Evolutionary conservation across 2,113 vertebrate genomes (phyloP), one percentile per base, ranked within the genome.

Genomic region (Anhinga anhinga): DNA sequence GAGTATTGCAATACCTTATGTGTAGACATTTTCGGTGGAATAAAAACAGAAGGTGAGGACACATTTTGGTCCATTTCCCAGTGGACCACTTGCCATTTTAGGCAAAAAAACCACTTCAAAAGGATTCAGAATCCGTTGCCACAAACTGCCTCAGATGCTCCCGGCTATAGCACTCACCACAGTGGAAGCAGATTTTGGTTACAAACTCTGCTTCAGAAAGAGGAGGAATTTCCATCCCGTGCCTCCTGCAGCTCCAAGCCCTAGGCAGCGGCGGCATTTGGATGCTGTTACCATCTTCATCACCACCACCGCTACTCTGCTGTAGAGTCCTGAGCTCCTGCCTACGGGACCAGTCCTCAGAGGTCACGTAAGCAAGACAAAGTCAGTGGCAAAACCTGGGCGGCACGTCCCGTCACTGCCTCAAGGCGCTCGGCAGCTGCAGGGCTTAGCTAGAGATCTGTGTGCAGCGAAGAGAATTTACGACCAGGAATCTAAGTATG

Each of bases 131-230:
- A 65, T 27, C 27, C 50, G 6, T 32, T 71, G 52, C 42, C 36
- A 56, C 47, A 95, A 55, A 52, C 13, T 3, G 1, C 27, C 58
- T 14, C 36, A 56, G 27, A 53, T 10, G 7, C 17, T 13, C 62
- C 11, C 2, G 4, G 52, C 50, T 32, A 53, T 0, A 87, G 38
- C 25, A 56, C 22, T 38, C 42, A 45, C 4, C 10, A 9, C 0
- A 15, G 10, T 32, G 7, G 30, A 52, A 52, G 44, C 12, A 59
- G 27, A n/a, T 30, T 56, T n/a, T 44, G n/a, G 18, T 85, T 74
- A 56, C 13, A 69, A 49, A 58, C 14, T n/a, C 19, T 29, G 1
- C 13, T 61, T 44, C 30, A 81, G 22, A 70, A 53, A 58, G 36
- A 56, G 7, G 10, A 22, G 8, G 10, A 27, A 61, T 22, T 73